These are phyloP conservation scores for Patella caerulea DNA, from an alignment of 2,888 invertebrate genomes.

Conservation along the genomic window DNA sequence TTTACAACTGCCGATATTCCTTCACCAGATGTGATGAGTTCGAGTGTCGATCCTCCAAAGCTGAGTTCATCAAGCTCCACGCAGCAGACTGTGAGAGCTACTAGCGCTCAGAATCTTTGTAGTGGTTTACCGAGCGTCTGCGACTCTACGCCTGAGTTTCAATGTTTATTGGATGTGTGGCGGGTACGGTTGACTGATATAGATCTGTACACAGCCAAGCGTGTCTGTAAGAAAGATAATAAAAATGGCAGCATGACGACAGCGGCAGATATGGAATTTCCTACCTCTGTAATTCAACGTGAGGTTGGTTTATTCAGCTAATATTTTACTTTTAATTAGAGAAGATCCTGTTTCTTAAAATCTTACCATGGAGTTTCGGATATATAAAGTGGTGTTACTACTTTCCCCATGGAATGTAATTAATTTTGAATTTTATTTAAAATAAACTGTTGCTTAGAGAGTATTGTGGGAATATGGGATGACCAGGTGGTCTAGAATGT, in stretches of 20 bases:
- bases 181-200: constrained; percentile 82
- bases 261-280: constrained; percentile 63
- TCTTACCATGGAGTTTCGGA: too few species aligned
- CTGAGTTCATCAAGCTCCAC: constrained; percentile 19
- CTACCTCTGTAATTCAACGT: constrained; percentile 65
- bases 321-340: too few species aligned
- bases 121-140: not conserved
- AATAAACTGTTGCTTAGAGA: too few species aligned
- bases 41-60: constrained; percentile 44
- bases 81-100: not conserved
- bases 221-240: constrained; percentile 60
- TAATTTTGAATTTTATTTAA: too few species aligned
- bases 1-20: constrained; percentile 15
- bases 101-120: not conserved
- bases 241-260: constrained; percentile 31
- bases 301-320: constrained; percentile 47
- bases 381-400: too few species aligned
- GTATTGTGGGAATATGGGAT: too few species aligned
- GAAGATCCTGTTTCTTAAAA: too few species aligned
- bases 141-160: constrained; percentile 33
- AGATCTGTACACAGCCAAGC: constrained; percentile 81
- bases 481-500: too few species aligned
- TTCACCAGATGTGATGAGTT: constrained; percentile 34
- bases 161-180: constrained; percentile 82
- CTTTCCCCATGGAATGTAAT: too few species aligned